A percentile compares a stretch with the other conserved stretches of the same genome.
Evolutionary conservation across 2,888 invertebrate species (phyloP).

Genomic region (Cosmia pyralina): DNA sequence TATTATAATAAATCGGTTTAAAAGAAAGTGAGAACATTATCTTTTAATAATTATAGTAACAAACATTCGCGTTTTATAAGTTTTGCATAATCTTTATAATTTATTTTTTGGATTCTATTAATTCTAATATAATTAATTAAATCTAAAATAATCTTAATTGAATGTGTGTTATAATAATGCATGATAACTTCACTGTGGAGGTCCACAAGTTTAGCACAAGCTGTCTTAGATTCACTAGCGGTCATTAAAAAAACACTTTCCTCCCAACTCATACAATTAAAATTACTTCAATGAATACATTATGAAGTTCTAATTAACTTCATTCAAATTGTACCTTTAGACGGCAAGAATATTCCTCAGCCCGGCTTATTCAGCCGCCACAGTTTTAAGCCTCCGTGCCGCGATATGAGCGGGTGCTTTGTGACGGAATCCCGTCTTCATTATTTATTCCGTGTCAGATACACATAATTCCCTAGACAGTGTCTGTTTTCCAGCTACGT

Average conservation of each 20-base stretch:
- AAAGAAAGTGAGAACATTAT: neutral
- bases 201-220: neutral
- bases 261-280: slow-evolving; percentile 32
- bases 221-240: neutral
- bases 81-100: neutral
- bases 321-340: slow-evolving; percentile 60
- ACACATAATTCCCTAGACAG: slow-evolving; percentile 61
- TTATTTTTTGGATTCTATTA: neutral
- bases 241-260: slow-evolving; percentile 20
- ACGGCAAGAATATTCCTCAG: slow-evolving; percentile 51
- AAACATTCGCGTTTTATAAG: neutral
- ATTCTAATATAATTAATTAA: no score
- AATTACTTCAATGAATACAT: slow-evolving; percentile 59
- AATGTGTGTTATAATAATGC: neutral
- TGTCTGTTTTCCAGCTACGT: slow-evolving; percentile 61
- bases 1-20: no score
- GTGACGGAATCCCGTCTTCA: slow-evolving; percentile 72
- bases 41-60: neutral
- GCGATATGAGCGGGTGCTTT: slow-evolving; percentile 71
- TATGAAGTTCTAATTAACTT: slow-evolving; percentile 56
- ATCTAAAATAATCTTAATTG: neutral
- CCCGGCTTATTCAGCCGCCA: slow-evolving; percentile 69
- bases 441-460: slow-evolving; percentile 74
- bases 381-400: slow-evolving; percentile 72
- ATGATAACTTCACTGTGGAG: neutral